phyloP scores from a whole-genome alignment of 1,140 invertebrate genomes.

The Bicyclus anynana region DNA sequence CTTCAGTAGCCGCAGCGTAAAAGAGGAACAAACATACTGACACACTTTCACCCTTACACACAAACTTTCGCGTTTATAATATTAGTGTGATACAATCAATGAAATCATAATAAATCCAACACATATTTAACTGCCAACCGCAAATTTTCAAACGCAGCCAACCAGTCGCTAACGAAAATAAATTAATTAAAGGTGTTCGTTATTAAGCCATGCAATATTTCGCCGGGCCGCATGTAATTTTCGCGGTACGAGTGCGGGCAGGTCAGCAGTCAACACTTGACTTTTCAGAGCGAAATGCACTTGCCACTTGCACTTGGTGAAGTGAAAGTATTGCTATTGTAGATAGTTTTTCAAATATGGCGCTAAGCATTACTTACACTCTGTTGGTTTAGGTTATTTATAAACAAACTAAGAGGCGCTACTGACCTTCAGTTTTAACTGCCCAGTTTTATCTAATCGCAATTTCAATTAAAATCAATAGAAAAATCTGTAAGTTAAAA shows the following conservation, averaged over 20 bases:
- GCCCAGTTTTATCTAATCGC: no score
- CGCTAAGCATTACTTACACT: background rate
- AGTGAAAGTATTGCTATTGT: constrained; percentile 18
- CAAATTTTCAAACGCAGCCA: background rate
- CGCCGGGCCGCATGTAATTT: background rate
- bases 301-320: constrained; percentile 1
- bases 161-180: background rate
- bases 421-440: no score
- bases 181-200: constrained; percentile 12
- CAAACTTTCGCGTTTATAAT: no score
- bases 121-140: background rate
- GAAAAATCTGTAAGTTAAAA: no score
- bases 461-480: no score
- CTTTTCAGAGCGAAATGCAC: constrained; percentile 16
- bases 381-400: no score
- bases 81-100: no score
- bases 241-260: background rate
- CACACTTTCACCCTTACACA: no score
- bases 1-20: no score
- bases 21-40: no score
- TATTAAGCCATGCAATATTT: constrained; percentile 1
- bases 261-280: constrained; percentile 12
- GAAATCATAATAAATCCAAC: background rate
- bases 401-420: no score
- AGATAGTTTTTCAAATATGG: background rate